Base-by-base conservation (phyloP, 1,140 invertebrate genomes). In the Metopolophium dirhodum region DNA sequence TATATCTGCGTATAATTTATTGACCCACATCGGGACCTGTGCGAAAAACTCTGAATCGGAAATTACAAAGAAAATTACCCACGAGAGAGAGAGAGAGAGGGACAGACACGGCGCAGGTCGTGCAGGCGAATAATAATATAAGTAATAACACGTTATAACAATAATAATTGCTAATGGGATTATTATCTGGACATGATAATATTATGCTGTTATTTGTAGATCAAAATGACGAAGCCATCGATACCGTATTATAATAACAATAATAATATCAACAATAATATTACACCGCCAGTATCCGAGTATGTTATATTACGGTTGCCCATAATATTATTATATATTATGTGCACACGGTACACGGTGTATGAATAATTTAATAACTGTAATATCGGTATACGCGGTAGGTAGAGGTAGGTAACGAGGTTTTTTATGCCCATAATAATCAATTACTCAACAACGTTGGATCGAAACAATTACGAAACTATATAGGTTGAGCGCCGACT, bases 331-430 rank as follows among this genome's bases (percentile, higher is more conserved):
- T 77, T n/a, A 68, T n/a, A n/a, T n/a, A 18, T 30, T n/a, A 1
- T 18, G 61, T n/a, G 61, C 14, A n/a, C 61, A n/a, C 61, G n/a
- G n/a, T n/a, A n/a, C n/a, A 77, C n/a, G 9, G 61, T n/a, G 30
- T 11, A 77, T 77, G n/a, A n/a, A 77, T 77, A n/a, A 77, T 77
- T 77, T 77, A 77, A 77, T 77, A 77, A 77, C 61, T 77, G 61
- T 77, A 77, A n/a, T 77, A 77, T 77, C 30, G 14, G 61, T 77
- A 41, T 41, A 77, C n/a, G 14, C 14, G 61, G 30, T 77, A 61
- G 57, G 26, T 30, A 14, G 7, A 51, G 49, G 30, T 77, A 57
- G 8, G 8, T 57, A 77, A 77, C 61, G 61, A 77, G 61, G 30
- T 77, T 77, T n/a, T 68, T 20, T 77, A n/a, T n/a, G 61, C n/a